Percentiles rank a stretch among this genome's conserved stretches.
Evolutionary conservation across 2,113 vertebrate genomes (phyloP).

Genomic region (Seriola aureovittata): DNA sequence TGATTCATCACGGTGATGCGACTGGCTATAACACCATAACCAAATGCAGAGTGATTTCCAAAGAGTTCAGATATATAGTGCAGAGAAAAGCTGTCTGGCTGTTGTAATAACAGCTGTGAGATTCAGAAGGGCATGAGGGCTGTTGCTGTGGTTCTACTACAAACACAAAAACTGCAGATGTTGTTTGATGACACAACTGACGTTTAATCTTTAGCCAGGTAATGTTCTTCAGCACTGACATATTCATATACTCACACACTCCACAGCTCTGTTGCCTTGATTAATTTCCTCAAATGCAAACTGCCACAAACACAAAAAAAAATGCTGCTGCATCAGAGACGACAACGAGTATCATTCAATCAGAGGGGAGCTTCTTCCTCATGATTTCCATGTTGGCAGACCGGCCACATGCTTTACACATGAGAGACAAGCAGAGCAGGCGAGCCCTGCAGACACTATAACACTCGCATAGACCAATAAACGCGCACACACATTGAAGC

Average conservation of each 20-base stretch:
- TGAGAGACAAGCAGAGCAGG: conserved; percentile 40
- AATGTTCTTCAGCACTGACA: conserved; percentile 6
- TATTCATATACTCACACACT: neutral
- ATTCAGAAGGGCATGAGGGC: conserved; percentile 34
- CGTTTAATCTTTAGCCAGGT: conserved; percentile 24
- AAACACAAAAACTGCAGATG: conserved; percentile 64
- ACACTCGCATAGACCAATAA: conserved; percentile 18
- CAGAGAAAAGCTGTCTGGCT: conserved; percentile 34
- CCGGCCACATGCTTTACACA: conserved; percentile 58
- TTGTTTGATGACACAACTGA: conserved; percentile 61
- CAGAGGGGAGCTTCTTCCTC: conserved; percentile 48
- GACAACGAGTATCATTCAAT: conserved; percentile 28
- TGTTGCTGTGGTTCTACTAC: conserved; percentile 41
- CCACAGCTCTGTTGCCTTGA: neutral
- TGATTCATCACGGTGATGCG: conserved; percentile 54
- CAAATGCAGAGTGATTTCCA: conserved; percentile 29
- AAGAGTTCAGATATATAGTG: conserved; percentile 15
- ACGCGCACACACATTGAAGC: conserved; percentile 26
- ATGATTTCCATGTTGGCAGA: conserved; percentile 63
- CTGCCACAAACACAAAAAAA: conserved; percentile 26
- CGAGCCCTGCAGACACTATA: conserved; percentile 28
- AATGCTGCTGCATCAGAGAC: neutral
- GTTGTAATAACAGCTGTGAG: conserved; percentile 62
- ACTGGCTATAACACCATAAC: conserved; percentile 38
- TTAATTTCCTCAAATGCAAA: conserved; percentile 11